Conservation (phyloP, 2,113 vertebrate species). For the Psettodes erumei region DNA sequence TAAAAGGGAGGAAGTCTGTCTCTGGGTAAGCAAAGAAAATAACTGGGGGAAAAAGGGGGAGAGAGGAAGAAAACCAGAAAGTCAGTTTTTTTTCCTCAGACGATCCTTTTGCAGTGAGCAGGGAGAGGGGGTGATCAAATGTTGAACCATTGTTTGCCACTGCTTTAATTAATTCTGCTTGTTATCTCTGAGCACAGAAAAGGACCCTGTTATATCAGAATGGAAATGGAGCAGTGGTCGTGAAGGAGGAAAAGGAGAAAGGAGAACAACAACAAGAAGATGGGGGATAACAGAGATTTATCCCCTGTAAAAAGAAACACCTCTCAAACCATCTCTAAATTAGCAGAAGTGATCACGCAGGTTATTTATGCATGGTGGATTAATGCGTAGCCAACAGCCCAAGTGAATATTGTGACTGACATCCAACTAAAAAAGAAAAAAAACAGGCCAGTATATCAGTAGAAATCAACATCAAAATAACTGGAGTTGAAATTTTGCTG, state of each 20-base stretch:
- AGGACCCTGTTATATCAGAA: conserved; percentile 65
- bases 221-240: conserved; percentile 72
- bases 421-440: conserved; percentile 60
- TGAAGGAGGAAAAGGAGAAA: conserved; percentile 33
- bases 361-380: conserved; percentile 77
- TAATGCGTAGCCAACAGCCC: conserved; percentile 80
- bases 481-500: conserved; percentile 69
- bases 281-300: conserved; percentile 39
- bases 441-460: conserved; percentile 52
- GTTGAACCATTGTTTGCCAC: conserved; percentile 78
- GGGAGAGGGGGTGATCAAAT: conserved; percentile 69
- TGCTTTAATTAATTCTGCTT: conserved; percentile 80
- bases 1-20: conserved; percentile 67
- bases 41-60: conserved; percentile 11
- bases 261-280: conserved; percentile 38
- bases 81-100: conserved; percentile 48
- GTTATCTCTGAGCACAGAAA: conserved; percentile 77
- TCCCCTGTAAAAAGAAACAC: conserved; percentile 30
- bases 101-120: conserved; percentile 57
- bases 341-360: conserved; percentile 65
- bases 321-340: conserved; percentile 60
- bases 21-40: conserved; percentile 50
- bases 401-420: conserved; percentile 72
- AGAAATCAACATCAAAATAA: conserved; percentile 59
- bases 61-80: conserved; percentile 49